Conservation (phyloP, 2,113 vertebrate genomes). For the Promerops cafer region DNA sequence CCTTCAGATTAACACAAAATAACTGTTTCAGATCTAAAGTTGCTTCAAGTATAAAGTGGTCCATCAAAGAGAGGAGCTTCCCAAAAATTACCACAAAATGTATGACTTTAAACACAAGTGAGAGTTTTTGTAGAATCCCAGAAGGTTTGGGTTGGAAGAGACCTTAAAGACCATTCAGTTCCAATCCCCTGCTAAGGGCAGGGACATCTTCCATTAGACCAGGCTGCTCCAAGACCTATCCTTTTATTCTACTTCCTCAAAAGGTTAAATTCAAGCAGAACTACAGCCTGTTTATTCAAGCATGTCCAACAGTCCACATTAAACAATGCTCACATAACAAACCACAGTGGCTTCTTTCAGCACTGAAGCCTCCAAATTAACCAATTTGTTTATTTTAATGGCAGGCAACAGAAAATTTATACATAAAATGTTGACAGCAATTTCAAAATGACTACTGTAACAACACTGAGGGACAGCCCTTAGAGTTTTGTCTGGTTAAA, state of each 20-base stretch:
- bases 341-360: not conserved
- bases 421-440: fast-evolving
- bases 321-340: not conserved
- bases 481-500: not conserved
- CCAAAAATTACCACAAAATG: not conserved
- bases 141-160: not conserved
- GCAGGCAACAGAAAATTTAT: not conserved
- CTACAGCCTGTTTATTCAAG: not conserved
- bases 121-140: not conserved
- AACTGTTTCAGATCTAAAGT: not conserved
- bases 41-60: not conserved
- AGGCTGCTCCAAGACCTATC: not conserved
- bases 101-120: not conserved
- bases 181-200: not conserved
- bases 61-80: not conserved
- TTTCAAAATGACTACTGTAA: not conserved
- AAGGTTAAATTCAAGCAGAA: not conserved
- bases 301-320: not conserved
- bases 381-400: not conserved
- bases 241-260: not conserved
- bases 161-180: not conserved
- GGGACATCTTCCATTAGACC: not conserved
- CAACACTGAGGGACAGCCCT: not conserved
- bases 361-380: not conserved
- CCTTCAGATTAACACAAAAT: not conserved